A percentile compares a stretch with the other conserved stretches of the same genome.
These are phyloP conservation scores for Carollia perspicillata DNA, from an alignment of 2,113 vertebrate genomes.

Conservation along the genomic window DNA sequence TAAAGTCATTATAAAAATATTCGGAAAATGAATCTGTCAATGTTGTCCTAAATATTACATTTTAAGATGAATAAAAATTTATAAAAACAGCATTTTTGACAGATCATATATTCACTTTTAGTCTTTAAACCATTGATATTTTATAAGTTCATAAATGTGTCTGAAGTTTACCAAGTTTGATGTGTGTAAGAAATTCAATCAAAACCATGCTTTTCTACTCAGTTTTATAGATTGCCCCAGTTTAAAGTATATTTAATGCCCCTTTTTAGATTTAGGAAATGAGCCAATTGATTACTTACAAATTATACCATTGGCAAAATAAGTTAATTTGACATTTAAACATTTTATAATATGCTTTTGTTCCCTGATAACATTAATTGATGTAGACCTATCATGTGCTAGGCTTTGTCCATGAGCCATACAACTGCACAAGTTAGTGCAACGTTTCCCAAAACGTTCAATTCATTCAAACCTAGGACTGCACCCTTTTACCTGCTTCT, in stretches of 20 bases:
- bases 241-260: not conserved
- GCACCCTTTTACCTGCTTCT: not conserved
- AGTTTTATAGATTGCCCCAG: not conserved
- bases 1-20: not conserved
- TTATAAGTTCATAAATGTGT: constrained; percentile 19
- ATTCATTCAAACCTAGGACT: not conserved
- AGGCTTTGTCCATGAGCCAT: not conserved
- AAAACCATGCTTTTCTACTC: not conserved
- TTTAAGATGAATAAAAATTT: constrained; percentile 4
- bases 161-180: not conserved
- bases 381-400: not conserved
- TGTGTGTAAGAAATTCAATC: not conserved
- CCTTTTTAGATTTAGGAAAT: not conserved
- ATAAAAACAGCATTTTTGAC: not conserved
- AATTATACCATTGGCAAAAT: not conserved
- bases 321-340: not conserved
- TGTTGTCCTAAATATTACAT: not conserved
- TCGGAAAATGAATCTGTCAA: not conserved
- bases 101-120: not conserved
- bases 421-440: not conserved
- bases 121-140: constrained; percentile 4
- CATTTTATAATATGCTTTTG: not conserved
- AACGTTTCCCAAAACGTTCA: not conserved
- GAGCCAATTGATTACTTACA: not conserved
- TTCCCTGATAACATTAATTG: not conserved